Base-by-base conservation (phyloP, 2,113 vertebrate species). In the Turdus rufiventris region DNA sequence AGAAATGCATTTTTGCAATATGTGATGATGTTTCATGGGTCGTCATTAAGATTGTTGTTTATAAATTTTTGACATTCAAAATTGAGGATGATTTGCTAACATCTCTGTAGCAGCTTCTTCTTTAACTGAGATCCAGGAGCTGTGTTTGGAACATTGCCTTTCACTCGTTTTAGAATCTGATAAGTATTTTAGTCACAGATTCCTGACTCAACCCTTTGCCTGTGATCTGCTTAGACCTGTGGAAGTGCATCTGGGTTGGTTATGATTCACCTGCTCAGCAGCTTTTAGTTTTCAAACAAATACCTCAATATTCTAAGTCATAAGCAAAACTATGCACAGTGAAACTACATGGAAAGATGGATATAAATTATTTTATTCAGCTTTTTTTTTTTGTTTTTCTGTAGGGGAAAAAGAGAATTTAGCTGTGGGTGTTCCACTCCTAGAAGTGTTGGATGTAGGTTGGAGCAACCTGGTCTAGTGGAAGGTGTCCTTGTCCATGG, bases 41-140 rank as follows among this genome's bases (percentile, higher is more conserved):
- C 85, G 79, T 91, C 71, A 54, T 94, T 91, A 91, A 34, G 61
- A 47, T 56, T 85, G 53, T 29, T 84, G 48, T 86, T 87, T 88
- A 51, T 94, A 67, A 95, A 47, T 54, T 94, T 96, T 93, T 65
- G 80, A 42, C 81, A 45, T 86, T 88, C 18, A 89, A 83, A 95
- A 85, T 91, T 82, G 62, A 83, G 47, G 92, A 77, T 85, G 45
- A 78, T 87, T 95, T 94, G 60, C 42, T 78, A 43, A 48, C 31
- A 38, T 61, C 9, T 65, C 51, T 87, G 4, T 6, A 67, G 34
- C 8, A 29, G 9, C 48, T 60, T 11, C 18, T 43, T 67, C 57
- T 82, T 93, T 75, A 57, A 53, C 60, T 56, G 33, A 82, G 9
- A 38, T 18, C n/a, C 70, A 43, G 12, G 56, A 81, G 19, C 26